These are phyloP conservation scores for Helobdella robusta DNA, from an alignment of 2,888 invertebrate species.

Conservation along the genomic window DNA sequence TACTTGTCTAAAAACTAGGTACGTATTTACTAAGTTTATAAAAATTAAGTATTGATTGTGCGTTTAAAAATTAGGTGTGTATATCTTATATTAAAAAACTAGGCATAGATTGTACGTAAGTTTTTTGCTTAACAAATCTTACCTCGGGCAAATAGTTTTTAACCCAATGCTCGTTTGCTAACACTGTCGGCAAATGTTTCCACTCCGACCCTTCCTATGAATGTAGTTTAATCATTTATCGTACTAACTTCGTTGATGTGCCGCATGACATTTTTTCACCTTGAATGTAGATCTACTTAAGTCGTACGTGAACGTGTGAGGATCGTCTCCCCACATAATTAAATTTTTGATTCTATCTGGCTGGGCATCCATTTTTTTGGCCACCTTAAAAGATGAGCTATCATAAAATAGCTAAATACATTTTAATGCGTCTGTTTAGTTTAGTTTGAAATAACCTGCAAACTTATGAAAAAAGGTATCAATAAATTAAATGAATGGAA, in stretches of 20 bases:
- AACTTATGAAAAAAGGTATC: background rate
- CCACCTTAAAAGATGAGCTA: constrained; percentile 8
- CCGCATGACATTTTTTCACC: no score
- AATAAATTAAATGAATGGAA: background rate
- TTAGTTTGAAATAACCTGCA: background rate
- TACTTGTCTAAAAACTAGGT: no score
- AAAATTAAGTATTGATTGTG: no score
- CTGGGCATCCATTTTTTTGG: constrained; percentile 20
- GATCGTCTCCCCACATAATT: constrained; percentile 22
- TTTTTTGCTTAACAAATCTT: background rate
- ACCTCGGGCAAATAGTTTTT: constrained; percentile 24
- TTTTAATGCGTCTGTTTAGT: background rate
- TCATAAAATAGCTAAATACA: background rate
- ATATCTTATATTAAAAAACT: no score
- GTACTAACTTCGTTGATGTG: no score
- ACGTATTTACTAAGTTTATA: no score
- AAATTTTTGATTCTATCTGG: constrained; percentile 18
- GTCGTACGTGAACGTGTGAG: background rate
- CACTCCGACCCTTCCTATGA: no score
- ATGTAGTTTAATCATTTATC: no score
- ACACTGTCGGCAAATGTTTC: constrained; percentile 18
- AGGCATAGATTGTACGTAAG: no score
- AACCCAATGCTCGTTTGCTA: constrained; percentile 27
- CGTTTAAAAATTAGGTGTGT: no score
- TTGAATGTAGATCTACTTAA: constrained; percentile 11